Base-by-base conservation (phyloP, 2,797 vertebrate species). In the Tachyglossus aculeatus region DNA sequence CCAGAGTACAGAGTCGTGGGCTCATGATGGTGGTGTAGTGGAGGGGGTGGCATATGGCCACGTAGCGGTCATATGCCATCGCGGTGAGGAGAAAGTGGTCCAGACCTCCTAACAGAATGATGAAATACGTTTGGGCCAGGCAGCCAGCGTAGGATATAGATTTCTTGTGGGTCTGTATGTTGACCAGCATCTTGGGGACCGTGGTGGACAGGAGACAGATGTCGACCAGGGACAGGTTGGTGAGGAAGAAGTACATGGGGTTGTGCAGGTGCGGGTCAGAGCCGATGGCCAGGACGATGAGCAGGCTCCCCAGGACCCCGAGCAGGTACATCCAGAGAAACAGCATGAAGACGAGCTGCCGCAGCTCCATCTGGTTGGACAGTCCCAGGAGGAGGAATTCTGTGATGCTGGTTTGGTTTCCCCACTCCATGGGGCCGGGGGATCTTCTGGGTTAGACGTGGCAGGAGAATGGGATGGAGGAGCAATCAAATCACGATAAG, bases 371-470 rank as follows among this genome's bases (percentile, higher is more conserved):
- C 13, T 78, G 36, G 36, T 44, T 57, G 13, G 61, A 74, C 53
- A 85, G 47, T n/a, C 80, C 80, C n/a, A 80, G 55, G 32, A 85
- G 68, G 37, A 82, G 21, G 60, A 85, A 82, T 60, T 80, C 67
- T 50, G 67, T 67, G 2, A 50, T 16, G 0, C 43, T 65, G 21
- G 64, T 80, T 41, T 71, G 66, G 51, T 77, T 83, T 50, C 1
- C 36, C n/a, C 3, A 52, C 16, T 21, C 12, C n/a, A 34, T 21
- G 25, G 16, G n/a, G n/a, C n/a, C n/a, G n/a, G n/a, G n/a, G n/a
- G n/a, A n/a, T n/a, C n/a, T n/a, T n/a, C n/a, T n/a, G n/a, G n/a
- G n/a, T n/a, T n/a, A n/a, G n/a, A n/a, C n/a, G n/a, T n/a, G n/a
- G n/a, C n/a, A n/a, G n/a, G n/a, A n/a, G n/a, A n/a, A n/a, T n/a